Percentiles rank a stretch among this genome's conserved stretches.
Evolutionary conservation across 2,888 invertebrate genomes (phyloP).

Genomic region (Zhengitettix transpicula): DNA sequence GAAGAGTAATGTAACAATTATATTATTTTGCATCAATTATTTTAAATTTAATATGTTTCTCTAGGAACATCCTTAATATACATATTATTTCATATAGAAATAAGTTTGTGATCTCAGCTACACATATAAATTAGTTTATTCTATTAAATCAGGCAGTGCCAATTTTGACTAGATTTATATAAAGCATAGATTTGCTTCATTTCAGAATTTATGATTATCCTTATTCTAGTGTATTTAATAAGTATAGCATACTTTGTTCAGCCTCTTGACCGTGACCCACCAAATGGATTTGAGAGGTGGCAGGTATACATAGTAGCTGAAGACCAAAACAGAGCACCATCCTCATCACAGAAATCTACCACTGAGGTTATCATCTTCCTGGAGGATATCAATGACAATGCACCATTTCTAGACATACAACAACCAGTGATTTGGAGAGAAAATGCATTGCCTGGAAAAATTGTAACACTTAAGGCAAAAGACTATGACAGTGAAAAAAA

Average conservation of each 20-base stretch:
- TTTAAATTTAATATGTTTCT: too few species aligned
- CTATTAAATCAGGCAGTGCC: too few species aligned
- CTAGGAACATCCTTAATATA: too few species aligned
- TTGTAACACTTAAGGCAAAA: slow-evolving; percentile 48
- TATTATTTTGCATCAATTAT: too few species aligned
- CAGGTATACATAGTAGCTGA: slow-evolving; percentile 50
- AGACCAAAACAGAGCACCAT: slow-evolving; percentile 49
- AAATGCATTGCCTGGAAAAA: slow-evolving; percentile 53
- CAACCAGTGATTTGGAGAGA: slow-evolving; percentile 75
- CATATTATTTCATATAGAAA: too few species aligned
- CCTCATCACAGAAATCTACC: slow-evolving; percentile 38
- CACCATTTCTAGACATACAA: slow-evolving; percentile 65
- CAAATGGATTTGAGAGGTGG: slow-evolving; percentile 67
- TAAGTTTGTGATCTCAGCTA: too few species aligned
- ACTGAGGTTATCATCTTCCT: slow-evolving; percentile 47
- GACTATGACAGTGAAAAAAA: slow-evolving; percentile 70
- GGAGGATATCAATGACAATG: slow-evolving; percentile 84
- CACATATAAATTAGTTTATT: too few species aligned
- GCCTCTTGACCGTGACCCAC: slow-evolving; percentile 77
- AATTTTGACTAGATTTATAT: too few species aligned
- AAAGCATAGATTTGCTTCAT: neutral
- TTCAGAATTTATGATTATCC: neutral
- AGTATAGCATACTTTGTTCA: slow-evolving; percentile 21
- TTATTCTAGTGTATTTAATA: neutral
- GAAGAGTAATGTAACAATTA: too few species aligned